Percentiles rank a stretch among this genome's conserved stretches.
Conservation (phyloP, 1,140 invertebrate genomes). For the Whitmania pigra region DNA sequence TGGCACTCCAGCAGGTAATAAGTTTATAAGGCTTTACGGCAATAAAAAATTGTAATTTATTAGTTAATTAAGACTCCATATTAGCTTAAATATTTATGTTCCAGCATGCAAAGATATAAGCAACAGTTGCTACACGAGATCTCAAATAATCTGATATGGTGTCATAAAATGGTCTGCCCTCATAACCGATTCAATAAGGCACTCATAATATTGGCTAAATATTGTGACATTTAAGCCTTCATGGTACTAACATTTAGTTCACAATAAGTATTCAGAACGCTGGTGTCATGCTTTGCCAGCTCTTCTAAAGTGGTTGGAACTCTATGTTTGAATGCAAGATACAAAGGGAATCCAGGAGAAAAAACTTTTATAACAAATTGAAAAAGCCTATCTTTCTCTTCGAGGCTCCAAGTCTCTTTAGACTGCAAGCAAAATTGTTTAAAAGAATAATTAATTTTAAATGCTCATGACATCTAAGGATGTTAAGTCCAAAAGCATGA, state of each 20-base stretch:
- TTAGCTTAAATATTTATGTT: background rate
- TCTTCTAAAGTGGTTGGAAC: conserved; percentile 53
- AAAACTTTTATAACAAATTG: conserved; percentile 68
- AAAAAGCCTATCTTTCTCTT: conserved; percentile 63
- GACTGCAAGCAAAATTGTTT: conserved; percentile 16
- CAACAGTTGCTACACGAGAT: background rate
- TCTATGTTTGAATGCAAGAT: conserved; percentile 77
- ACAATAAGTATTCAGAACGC: conserved; percentile 65
- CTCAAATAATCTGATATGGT: too few species aligned
- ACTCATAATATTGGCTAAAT: too few species aligned
- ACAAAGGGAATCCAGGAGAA: conserved; percentile 74
- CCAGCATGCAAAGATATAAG: too few species aligned
- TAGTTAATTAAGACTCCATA: background rate
- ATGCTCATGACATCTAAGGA: too few species aligned
- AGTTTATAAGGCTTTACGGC: background rate
- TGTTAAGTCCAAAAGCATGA: too few species aligned
- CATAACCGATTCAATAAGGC: too few species aligned
- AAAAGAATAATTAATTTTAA: too few species aligned
- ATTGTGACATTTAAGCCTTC: background rate
- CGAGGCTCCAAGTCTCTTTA: conserved; percentile 50
- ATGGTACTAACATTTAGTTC: conserved; percentile 52
- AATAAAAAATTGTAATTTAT: background rate
- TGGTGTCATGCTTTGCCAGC: conserved; percentile 61
- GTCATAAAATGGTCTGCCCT: too few species aligned
- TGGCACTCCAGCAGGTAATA: background rate